These are phyloP conservation scores for Idaea aversata DNA, from an alignment of 2,888 invertebrate species.

Conservation along the genomic window DNA sequence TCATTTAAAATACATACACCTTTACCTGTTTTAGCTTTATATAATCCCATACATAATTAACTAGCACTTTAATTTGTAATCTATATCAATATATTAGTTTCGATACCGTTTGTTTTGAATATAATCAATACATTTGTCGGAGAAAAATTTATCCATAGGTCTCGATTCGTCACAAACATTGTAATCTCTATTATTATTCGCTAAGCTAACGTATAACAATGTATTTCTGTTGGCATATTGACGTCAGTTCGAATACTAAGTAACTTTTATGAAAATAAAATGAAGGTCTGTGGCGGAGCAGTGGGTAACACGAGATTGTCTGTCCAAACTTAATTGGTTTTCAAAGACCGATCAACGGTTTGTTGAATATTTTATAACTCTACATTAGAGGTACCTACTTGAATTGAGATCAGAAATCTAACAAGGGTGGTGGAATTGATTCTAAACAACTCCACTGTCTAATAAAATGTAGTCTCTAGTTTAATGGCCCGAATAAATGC, in stretches of 20 bases:
- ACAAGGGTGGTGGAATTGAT: conserved; percentile 34
- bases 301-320: conserved; percentile 33
- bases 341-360: conserved; percentile 53
- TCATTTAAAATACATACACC: conserved; percentile 74
- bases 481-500: conserved; percentile 22
- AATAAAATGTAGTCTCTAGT: conserved; percentile 29
- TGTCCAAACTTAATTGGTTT: conserved; percentile 56
- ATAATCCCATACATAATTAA: conserved; percentile 28
- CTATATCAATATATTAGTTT: conserved; percentile 13
- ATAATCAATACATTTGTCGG: neutral
- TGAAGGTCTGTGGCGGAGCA: conserved; percentile 18
- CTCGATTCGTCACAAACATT: conserved; percentile 8
- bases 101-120: neutral
- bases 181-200: conserved; percentile 12
- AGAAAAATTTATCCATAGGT: neutral
- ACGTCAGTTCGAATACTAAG: conserved; percentile 10
- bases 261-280: conserved; percentile 20
- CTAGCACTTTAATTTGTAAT: conserved; percentile 23
- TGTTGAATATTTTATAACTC: conserved; percentile 54
- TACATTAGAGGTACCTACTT: conserved; percentile 31
- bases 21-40: conserved; percentile 49
- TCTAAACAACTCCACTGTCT: conserved; percentile 30
- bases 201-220: conserved; percentile 11
- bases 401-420: conserved; percentile 41
- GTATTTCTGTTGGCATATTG: conserved; percentile 9